A percentile compares a stretch with the other conserved stretches of the same genome.
Evolutionary conservation across 2,888 invertebrate species (phyloP).

Genomic region (Mongoloraphidia duomilia): DNA sequence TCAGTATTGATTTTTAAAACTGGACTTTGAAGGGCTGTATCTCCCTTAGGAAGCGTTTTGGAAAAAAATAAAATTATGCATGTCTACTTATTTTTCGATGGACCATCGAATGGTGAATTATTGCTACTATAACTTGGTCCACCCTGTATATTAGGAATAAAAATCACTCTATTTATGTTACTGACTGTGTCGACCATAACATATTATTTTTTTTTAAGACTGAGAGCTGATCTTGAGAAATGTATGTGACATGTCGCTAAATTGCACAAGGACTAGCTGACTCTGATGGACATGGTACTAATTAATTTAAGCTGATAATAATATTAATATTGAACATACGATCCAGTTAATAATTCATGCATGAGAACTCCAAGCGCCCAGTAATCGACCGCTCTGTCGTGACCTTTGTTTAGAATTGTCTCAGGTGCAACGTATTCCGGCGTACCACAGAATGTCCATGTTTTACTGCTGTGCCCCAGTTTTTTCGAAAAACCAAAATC

Average conservation of each 20-base stretch:
- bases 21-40: too few relatives aligned
- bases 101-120: too few relatives aligned
- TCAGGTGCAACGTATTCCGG: constrained; percentile 47
- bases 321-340: constrained; percentile 33
- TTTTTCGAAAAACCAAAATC: constrained; percentile 59
- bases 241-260: neutral
- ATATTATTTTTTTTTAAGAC: neutral
- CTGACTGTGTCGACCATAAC: too few relatives aligned
- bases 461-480: constrained; percentile 46
- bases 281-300: too few relatives aligned
- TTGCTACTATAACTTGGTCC: too few relatives aligned
- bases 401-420: constrained; percentile 57
- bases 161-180: neutral
- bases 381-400: constrained; percentile 56
- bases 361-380: constrained; percentile 55
- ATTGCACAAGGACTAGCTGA: neutral
- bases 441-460: constrained; percentile 64
- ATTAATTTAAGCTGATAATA: too few relatives aligned
- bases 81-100: too few relatives aligned
- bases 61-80: too few relatives aligned
- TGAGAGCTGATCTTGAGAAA: neutral
- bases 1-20: too few relatives aligned
- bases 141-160: neutral
- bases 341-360: constrained; percentile 50
- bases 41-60: too few relatives aligned